Percentiles rank a stretch among this genome's conserved stretches.
These are phyloP conservation scores for Ammodytes dubius DNA, from an alignment of 2,113 vertebrate genomes.

Conservation along the genomic window DNA sequence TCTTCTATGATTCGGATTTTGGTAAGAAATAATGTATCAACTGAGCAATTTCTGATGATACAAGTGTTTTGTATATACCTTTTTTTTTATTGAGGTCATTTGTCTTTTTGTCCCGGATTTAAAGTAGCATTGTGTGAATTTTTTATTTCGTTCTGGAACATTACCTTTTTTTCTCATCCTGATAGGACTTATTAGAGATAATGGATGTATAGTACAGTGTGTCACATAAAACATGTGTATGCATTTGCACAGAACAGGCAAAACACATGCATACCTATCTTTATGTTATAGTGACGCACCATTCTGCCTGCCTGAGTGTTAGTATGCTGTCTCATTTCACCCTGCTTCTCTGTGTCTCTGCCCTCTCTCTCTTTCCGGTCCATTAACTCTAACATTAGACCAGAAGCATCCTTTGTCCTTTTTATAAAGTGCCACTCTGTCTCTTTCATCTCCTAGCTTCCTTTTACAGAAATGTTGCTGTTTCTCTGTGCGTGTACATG, in stretches of 20 bases:
- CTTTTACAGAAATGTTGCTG: constrained; percentile 6
- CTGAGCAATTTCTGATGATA: not conserved
- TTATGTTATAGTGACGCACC: constrained; percentile 25
- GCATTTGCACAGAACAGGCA: not conserved
- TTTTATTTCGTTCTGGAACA: constrained; percentile 21
- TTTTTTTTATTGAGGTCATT: no score
- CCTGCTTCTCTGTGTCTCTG: constrained; percentile 20
- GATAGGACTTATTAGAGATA: constrained; percentile 35
- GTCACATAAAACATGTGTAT: not conserved
- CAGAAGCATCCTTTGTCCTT: constrained; percentile 42
- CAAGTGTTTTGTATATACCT: no score
- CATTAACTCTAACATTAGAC: constrained; percentile 72
- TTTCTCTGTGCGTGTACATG: not conserved
- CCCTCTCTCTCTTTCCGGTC: constrained; percentile 35
- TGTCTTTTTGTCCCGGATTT: no score
- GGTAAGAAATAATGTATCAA: constrained; percentile 82
- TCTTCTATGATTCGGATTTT: constrained; percentile 97
- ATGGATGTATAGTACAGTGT: constrained; percentile 12
- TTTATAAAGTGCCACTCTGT: constrained; percentile 42
- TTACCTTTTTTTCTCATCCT: constrained; percentile 22
- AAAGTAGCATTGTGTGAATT: constrained; percentile 20
- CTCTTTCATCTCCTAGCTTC: not conserved
- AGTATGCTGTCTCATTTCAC: constrained; percentile 37
- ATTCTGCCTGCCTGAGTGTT: constrained; percentile 16
- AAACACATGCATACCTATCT: not conserved